Conservation (phyloP, 2,888 invertebrate genomes). For the Pteria penguin region DNA sequence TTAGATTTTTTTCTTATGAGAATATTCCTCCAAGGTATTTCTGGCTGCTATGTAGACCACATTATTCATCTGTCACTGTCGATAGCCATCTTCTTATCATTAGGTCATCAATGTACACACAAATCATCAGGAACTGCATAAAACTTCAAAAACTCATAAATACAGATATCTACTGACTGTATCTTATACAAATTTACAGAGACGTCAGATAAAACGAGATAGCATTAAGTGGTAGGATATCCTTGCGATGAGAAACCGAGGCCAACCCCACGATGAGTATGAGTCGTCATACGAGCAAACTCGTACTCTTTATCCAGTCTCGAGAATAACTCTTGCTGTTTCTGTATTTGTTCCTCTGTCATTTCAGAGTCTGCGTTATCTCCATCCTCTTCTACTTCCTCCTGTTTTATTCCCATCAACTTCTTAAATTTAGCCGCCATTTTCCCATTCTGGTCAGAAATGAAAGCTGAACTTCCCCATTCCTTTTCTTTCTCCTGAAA, state of each 20-base stretch:
- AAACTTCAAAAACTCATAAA: too few relatives aligned
- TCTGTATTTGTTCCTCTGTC: conserved; percentile 70
- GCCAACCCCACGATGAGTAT: conserved; percentile 90
- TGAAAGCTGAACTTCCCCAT: conserved; percentile 71
- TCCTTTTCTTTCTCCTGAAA: conserved; percentile 68
- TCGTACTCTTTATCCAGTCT: conserved; percentile 98
- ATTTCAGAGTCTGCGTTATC: conserved; percentile 25
- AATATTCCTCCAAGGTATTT: too few relatives aligned
- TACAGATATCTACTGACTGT: too few relatives aligned
- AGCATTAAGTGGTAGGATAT: not conserved
- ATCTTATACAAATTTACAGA: too few relatives aligned
- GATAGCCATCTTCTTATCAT: too few relatives aligned
- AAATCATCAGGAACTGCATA: too few relatives aligned
- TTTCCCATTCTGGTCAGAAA: conserved; percentile 93
- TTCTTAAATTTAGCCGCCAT: conserved; percentile 96
- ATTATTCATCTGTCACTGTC: too few relatives aligned
- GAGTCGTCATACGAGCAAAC: conserved; percentile 95
- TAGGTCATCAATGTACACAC: too few relatives aligned
- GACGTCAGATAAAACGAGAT: too few relatives aligned
- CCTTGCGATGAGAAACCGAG: conserved; percentile 80
- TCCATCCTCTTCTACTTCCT: conserved; percentile 67
- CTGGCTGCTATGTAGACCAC: too few relatives aligned
- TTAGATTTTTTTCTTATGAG: too few relatives aligned
- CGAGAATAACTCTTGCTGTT: conserved; percentile 88
- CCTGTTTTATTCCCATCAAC: conserved; percentile 94